A percentile compares a stretch with the other conserved stretches of the same genome.
phyloP scores from a whole-genome alignment of 2,797 vertebrate genomes.

The Catharus ustulatus region DNA sequence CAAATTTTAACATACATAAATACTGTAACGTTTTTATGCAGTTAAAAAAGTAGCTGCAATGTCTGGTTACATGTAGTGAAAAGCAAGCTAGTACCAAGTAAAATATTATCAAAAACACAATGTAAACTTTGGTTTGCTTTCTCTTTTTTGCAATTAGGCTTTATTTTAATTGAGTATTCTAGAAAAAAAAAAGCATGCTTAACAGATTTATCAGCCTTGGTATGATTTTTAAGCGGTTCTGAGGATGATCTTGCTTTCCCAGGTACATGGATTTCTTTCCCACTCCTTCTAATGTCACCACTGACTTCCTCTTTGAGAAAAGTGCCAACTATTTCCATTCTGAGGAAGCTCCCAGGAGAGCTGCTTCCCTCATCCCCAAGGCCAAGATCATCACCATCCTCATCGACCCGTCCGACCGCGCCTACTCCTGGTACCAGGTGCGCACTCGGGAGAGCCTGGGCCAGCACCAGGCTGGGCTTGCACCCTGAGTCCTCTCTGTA shows the following conservation, averaged over 20 bases:
- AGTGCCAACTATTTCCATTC: slow-evolving; percentile 97
- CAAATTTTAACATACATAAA: background rate
- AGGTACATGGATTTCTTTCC: slow-evolving; percentile 99
- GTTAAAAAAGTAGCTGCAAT: background rate
- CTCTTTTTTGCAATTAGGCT: background rate
- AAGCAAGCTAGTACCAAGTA: background rate
- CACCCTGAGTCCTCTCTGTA: background rate
- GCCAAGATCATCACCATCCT: slow-evolving; percentile 97
- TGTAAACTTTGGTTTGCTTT: background rate
- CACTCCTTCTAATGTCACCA: slow-evolving; percentile 88
- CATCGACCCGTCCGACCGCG: slow-evolving; percentile 90
- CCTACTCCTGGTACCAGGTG: slow-evolving; percentile 99
- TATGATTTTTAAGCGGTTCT: slow-evolving; percentile 10
- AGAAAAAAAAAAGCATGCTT: background rate
- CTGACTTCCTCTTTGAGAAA: slow-evolving; percentile 94
- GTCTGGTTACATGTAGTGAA: background rate
- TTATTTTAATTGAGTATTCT: background rate
- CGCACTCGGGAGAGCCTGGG: background rate
- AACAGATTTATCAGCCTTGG: background rate
- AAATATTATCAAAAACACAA: background rate
- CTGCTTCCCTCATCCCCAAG: slow-evolving; percentile 90
- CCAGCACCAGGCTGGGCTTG: background rate
- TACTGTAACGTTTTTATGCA: background rate
- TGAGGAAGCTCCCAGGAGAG: slow-evolving; percentile 89
- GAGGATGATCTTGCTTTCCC: slow-evolving; percentile 53